phyloP scores from a whole-genome alignment of 2,888 invertebrate species.

The Nipponacmea schrenckii region DNA sequence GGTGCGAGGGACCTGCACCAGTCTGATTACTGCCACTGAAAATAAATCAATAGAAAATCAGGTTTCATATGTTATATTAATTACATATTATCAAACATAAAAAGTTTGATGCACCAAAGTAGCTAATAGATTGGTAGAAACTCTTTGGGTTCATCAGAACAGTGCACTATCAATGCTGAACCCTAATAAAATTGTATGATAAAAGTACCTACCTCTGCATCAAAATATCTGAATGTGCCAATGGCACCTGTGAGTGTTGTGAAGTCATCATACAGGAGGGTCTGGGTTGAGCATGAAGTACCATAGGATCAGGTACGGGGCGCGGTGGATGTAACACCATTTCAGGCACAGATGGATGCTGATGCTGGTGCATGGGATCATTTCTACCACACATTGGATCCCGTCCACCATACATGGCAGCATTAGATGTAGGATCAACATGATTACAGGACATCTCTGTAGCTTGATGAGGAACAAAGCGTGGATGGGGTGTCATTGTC shows the following conservation, averaged over 20 bases:
- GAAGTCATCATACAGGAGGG: slow-evolving; percentile 14
- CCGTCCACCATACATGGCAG: background rate
- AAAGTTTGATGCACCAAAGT: no score
- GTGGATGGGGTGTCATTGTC: slow-evolving; percentile 25
- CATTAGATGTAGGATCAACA: slow-evolving; percentile 7
- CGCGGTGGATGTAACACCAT: slow-evolving; percentile 8
- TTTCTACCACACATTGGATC: slow-evolving; percentile 6
- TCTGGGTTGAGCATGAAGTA: slow-evolving; percentile 11
- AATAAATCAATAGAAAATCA: background rate
- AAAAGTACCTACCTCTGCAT: background rate
- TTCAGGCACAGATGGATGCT: slow-evolving; percentile 7
- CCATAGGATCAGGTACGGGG: slow-evolving; percentile 15
- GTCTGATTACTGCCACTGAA: slow-evolving; percentile 6
- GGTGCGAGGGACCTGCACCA: slow-evolving; percentile 22
- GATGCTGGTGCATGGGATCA: slow-evolving; percentile 13
- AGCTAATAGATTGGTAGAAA: no score
- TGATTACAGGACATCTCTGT: slow-evolving; percentile 5
- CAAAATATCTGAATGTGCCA: slow-evolving; percentile 15
- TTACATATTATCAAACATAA: no score
- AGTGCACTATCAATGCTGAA: no score
- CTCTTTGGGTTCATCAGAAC: no score
- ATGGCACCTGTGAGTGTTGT: slow-evolving; percentile 8
- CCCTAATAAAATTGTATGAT: no score
- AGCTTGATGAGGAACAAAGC: slow-evolving; percentile 4
- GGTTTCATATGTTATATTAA: background rate